phyloP scores from a whole-genome alignment of 2,888 invertebrate species.

The Lithodes maja region DNA sequence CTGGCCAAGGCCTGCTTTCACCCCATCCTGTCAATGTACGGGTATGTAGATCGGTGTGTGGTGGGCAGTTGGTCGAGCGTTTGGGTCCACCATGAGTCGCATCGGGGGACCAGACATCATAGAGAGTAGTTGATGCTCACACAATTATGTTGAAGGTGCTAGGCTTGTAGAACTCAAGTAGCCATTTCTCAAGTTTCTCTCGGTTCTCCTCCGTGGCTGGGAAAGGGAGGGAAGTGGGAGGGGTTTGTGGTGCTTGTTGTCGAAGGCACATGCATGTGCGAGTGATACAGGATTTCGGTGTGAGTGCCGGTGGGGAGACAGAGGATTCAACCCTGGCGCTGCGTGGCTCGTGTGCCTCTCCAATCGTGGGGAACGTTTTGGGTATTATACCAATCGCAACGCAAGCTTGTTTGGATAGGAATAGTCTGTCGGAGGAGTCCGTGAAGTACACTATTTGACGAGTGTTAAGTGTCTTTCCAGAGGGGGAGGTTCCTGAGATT shows the following conservation, averaged over 20 bases:
- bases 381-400: too few relatives aligned
- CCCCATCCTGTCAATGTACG: constrained; percentile 30
- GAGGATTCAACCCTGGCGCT: too few relatives aligned
- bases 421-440: too few relatives aligned
- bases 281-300: neutral
- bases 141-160: constrained; percentile 43
- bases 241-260: constrained; percentile 34
- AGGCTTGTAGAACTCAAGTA: constrained; percentile 26
- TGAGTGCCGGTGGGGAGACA: too few relatives aligned
- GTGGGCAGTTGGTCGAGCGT: constrained; percentile 27
- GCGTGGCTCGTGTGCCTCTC: too few relatives aligned
- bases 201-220: constrained; percentile 39
- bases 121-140: constrained; percentile 27
- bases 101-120: constrained; percentile 1
- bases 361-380: too few relatives aligned
- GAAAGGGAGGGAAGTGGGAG: neutral
- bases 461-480: too few relatives aligned
- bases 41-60: constrained; percentile 27
- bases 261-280: constrained; percentile 7
- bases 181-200: constrained; percentile 24
- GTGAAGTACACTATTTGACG: too few relatives aligned
- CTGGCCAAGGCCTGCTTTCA: constrained; percentile 40
- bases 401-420: too few relatives aligned
- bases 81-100: constrained; percentile 30
- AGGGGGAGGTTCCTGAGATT: too few relatives aligned